phyloP scores from a whole-genome alignment of 2,113 vertebrate genomes.

The Alosa alosa region DNA sequence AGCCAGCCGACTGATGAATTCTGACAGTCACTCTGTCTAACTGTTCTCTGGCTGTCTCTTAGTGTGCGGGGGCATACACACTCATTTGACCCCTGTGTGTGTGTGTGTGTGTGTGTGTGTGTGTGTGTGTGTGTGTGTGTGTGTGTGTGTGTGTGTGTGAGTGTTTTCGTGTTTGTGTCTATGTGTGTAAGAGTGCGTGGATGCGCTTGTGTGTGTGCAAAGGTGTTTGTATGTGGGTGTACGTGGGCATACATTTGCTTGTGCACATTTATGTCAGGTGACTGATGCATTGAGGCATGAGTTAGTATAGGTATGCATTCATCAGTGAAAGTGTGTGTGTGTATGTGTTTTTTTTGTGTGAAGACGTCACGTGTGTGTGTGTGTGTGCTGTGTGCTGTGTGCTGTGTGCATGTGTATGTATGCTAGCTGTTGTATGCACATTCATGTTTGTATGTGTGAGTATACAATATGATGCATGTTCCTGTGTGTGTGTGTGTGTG shows the following conservation, averaged over 20 bases:
- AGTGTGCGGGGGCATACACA: not conserved
- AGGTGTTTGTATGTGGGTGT: no score
- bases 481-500: not conserved
- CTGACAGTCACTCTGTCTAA: not conserved
- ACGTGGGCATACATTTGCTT: no score
- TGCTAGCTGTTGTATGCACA: no score
- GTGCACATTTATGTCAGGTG: no score
- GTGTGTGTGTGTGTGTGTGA: no score
- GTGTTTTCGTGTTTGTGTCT: no score
- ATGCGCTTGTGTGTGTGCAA: no score
- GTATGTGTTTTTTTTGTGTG: not conserved
- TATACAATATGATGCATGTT: no score
- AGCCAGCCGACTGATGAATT: not conserved
- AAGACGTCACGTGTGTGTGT: not conserved
- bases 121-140: no score
- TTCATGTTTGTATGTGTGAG: not conserved
- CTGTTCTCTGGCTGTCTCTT: constrained; percentile 4
- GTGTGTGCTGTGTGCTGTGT: not conserved
- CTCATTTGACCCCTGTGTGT: not conserved
- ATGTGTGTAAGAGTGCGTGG: no score
- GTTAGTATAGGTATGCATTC: not conserved
- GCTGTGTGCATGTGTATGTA: not conserved
- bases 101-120: not conserved
- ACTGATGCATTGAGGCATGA: not conserved
- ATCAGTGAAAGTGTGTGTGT: not conserved